These are phyloP conservation scores for Columbina picui DNA, from an alignment of 2,113 vertebrate genomes.

Conservation along the genomic window DNA sequence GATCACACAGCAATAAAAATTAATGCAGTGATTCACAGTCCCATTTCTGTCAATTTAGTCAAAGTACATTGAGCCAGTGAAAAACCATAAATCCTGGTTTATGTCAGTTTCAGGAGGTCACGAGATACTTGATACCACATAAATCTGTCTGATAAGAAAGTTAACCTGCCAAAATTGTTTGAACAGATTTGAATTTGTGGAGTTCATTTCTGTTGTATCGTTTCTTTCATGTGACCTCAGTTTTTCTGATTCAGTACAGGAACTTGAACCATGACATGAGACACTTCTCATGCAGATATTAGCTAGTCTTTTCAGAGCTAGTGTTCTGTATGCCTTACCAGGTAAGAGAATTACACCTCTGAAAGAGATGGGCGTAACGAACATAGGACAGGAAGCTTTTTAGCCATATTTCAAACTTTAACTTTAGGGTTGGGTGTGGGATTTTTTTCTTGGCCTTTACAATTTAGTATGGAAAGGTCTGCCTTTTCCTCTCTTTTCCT, in stretches of 20 bases:
- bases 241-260: not conserved
- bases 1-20: not conserved
- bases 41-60: not conserved
- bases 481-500: not conserved
- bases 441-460: not conserved
- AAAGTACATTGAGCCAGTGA: not conserved
- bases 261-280: not conserved
- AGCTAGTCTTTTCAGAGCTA: not conserved
- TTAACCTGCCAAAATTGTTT: not conserved
- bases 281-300: not conserved
- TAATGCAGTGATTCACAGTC: not conserved
- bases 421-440: not conserved
- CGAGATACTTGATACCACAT: not conserved
- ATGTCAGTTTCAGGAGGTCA: not conserved
- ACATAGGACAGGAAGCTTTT: not conserved
- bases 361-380: accelerated
- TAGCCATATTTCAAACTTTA: not conserved
- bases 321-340: not conserved
- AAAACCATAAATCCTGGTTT: not conserved
- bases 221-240: not conserved
- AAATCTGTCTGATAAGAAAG: not conserved
- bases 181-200: not conserved
- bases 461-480: not conserved
- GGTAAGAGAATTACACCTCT: not conserved
- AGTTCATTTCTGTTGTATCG: not conserved